Evolutionary conservation across 1,140 invertebrate genomes (phyloP), one percentile per base, ranked within the genome.

Genomic region (Ips nitidus): DNA sequence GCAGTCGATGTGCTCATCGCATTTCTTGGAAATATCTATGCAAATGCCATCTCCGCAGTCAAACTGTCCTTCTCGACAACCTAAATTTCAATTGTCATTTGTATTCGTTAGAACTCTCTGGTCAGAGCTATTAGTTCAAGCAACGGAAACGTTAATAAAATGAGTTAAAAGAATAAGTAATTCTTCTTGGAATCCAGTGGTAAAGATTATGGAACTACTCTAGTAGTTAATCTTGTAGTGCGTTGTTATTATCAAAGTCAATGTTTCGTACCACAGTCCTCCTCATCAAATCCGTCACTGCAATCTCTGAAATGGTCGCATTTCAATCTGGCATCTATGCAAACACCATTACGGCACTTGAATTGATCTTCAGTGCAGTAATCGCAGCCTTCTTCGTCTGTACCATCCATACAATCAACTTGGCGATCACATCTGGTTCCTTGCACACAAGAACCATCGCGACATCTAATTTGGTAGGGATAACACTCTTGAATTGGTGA

Each of bases 401-500:
- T 83, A 52, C 76, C 76, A 66, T 87, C 86, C 8, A 73, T 41
- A 75, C 86, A 88, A 68, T 88, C 83, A 39, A 68, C 45, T 1
- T 77, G 61, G 7, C 80, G 77, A 56, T 86, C 82, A 72, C 85
- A 86, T n/a, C 80, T 79, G 42, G 78, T 79, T 52, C 82, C 80
- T 7, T 5, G 4, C 2, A 71, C 57, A 78, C 93, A 94, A 72
- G 77, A 83, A 55, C 89, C 88, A 76, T 86, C 83, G 55, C 80
- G 74, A 77, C 90, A 89, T n/a, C 79, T 79, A 79, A 87, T 87
- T 78, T 91, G 83, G 73, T 84, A 82, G 0, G 74, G 42, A 8
- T 80, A 80, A 78, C 88, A 89, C 1, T 79, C 53, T 52, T n/a
- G 40, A 22, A 22, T 22, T 22, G 22, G 22, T 22, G 22, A 22